Evolutionary conservation across 1,140 invertebrate genomes (phyloP).

Genomic region (Glossosoma conforme): DNA sequence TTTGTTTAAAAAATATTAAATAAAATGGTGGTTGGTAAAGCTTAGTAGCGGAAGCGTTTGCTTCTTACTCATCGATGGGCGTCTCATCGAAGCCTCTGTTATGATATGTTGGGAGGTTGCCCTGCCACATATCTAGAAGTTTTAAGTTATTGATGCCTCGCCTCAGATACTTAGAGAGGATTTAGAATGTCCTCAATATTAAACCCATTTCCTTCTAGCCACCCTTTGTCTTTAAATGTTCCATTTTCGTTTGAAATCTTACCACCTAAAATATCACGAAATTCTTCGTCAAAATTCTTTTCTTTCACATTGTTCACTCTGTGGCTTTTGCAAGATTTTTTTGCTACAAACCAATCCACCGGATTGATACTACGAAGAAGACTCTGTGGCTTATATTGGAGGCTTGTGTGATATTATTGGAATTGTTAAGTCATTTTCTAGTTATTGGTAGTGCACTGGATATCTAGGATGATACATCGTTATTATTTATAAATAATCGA

Average conservation of each 20-base stretch:
- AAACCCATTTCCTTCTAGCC: slow-evolving; percentile 20
- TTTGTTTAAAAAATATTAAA: too few relatives aligned
- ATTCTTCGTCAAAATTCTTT: slow-evolving; percentile 29
- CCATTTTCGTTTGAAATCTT: slow-evolving; percentile 26
- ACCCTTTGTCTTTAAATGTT: slow-evolving; percentile 16
- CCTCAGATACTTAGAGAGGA: slow-evolving; percentile 18
- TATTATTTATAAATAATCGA: too few relatives aligned
- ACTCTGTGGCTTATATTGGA: too few relatives aligned
- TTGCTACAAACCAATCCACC: too few relatives aligned
- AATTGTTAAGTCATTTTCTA: slow-evolving; percentile 6
- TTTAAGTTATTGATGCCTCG: slow-evolving; percentile 21
- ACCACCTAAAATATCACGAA: slow-evolving; percentile 28
- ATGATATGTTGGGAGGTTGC: too few relatives aligned
- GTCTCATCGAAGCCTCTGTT: too few relatives aligned
- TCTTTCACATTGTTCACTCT: slow-evolving; percentile 10
- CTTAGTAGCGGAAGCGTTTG: too few relatives aligned
- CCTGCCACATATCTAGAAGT: slow-evolving; percentile 28
- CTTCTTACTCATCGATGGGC: too few relatives aligned
- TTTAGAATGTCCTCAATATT: slow-evolving; percentile 28
- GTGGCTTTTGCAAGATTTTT: too few relatives aligned
- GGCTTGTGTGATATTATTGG: background rate
- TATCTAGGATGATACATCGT: too few relatives aligned
- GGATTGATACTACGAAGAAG: too few relatives aligned
- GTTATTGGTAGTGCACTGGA: background rate
- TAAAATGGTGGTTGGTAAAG: too few relatives aligned